Conservation (phyloP, 2,888 invertebrate genomes). For the Thalpophila matura region DNA sequence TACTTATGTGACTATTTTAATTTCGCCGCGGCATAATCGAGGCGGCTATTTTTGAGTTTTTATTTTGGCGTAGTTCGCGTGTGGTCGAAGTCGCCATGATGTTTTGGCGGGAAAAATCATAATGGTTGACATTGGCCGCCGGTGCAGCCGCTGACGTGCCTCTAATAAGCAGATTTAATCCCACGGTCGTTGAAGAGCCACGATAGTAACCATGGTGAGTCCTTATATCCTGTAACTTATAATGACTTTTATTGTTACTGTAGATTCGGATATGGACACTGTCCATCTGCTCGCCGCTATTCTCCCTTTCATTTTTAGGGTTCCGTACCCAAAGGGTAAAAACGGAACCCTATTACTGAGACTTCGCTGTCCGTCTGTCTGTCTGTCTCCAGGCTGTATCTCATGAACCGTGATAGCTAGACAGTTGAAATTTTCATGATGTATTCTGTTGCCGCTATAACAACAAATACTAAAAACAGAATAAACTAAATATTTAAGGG, state of each 20-base stretch:
- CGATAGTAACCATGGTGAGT: constrained; percentile 40
- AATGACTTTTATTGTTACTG: background rate
- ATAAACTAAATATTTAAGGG: no score
- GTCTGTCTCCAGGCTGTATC: no score
- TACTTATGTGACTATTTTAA: constrained; percentile 84
- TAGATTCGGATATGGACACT: no score
- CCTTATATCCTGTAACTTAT: background rate
- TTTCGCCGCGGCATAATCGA: constrained; percentile 81
- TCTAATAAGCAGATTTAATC: constrained; percentile 2
- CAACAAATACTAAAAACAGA: no score
- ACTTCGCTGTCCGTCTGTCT: no score
- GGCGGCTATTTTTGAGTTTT: constrained; percentile 88
- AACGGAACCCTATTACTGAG: no score
- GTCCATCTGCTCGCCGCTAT: no score
- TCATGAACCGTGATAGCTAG: no score
- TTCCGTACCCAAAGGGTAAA: no score
- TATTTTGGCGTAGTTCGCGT: constrained; percentile 90
- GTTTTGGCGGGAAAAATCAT: constrained; percentile 88
- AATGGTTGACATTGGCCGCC: constrained; percentile 76
- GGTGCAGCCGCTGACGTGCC: constrained; percentile 71
- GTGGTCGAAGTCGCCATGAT: constrained; percentile 82
- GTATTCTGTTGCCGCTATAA: no score
- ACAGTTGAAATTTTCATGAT: no score
- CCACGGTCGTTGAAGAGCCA: background rate
- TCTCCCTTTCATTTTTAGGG: no score